Percentiles rank a stretch among this genome's conserved stretches.
phyloP scores from a whole-genome alignment of 92 coral and sea anemone species.

The Porites lobata region DNA sequence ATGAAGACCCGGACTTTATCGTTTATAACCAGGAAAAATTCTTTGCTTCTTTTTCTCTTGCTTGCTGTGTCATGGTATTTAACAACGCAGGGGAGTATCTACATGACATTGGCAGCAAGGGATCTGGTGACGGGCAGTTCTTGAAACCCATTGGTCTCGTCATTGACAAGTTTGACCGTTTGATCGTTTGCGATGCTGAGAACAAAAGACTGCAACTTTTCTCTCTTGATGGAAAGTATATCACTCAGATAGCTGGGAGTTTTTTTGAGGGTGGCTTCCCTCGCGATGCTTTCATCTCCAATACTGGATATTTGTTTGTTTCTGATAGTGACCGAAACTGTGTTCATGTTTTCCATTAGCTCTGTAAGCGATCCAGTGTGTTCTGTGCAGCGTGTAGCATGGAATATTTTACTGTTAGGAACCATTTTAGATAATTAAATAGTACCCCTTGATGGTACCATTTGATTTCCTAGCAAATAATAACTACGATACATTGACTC shows the following conservation, averaged over 20 bases:
- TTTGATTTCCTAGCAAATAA: too few relatives aligned
- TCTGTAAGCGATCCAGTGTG: background rate
- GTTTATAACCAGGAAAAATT: background rate
- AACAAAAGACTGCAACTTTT: constrained; percentile 12
- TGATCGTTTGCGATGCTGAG: constrained; percentile 38
- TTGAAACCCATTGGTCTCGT: constrained; percentile 53
- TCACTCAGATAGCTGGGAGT: background rate
- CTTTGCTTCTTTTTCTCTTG: background rate
- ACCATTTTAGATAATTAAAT: background rate
- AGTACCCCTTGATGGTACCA: too few relatives aligned
- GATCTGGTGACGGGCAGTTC: constrained; percentile 35
- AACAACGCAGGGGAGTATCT: constrained; percentile 45
- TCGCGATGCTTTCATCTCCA: background rate
- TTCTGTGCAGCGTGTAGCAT: too few relatives aligned
- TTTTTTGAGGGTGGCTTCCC: background rate
- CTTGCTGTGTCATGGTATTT: constrained; percentile 48
- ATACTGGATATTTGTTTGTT: background rate
- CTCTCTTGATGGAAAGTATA: constrained; percentile 3
- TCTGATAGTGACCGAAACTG: background rate
- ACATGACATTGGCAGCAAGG: constrained; percentile 35
- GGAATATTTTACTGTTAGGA: too few relatives aligned
- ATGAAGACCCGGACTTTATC: background rate
- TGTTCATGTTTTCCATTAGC: constrained; percentile 5
- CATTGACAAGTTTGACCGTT: constrained; percentile 50
- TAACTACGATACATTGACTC: too few relatives aligned